phyloP scores from a whole-genome alignment of 1,140 invertebrate species.

The Macrobrachium nipponense region DNA sequence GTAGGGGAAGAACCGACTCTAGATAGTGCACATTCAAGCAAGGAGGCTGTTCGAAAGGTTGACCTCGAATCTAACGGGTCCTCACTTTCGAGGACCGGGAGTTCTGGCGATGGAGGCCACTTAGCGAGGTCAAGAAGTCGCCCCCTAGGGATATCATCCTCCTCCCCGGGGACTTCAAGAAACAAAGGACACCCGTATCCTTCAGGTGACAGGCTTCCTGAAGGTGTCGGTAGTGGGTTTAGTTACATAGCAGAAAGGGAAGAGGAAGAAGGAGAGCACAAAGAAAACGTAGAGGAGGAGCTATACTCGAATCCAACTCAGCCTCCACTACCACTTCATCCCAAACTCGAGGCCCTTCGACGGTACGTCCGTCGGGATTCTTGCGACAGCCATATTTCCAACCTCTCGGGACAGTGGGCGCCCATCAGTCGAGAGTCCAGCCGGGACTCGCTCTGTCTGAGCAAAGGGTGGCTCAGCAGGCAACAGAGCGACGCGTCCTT shows the following conservation, averaged over 20 bases:
- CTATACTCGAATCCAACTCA: not conserved
- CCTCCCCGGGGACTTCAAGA: not conserved
- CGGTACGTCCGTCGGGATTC: slow-evolving; percentile 9
- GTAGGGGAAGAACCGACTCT: not conserved
- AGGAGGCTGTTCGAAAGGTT: not conserved
- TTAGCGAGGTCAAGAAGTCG: slow-evolving; percentile 19
- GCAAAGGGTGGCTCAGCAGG: slow-evolving; percentile 18
- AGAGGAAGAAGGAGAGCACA: not conserved
- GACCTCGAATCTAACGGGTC: slow-evolving; percentile 6
- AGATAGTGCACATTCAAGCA: not conserved
- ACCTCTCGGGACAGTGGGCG: not conserved
- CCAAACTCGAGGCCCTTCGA: not conserved
- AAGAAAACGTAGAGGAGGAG: not conserved
- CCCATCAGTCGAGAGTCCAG: slow-evolving; percentile 9
- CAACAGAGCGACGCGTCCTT: slow-evolving; percentile 13
- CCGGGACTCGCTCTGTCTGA: not conserved
- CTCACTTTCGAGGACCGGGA: slow-evolving; percentile 7
- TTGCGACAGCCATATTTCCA: slow-evolving; percentile 9
- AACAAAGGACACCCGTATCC: not conserved
- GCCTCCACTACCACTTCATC: not conserved
- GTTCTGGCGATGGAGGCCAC: slow-evolving; percentile 27
- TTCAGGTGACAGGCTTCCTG: not conserved
- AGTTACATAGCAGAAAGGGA: not conserved
- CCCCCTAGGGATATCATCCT: not conserved
- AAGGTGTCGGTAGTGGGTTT: not conserved